These are phyloP conservation scores for Agrotis clavis DNA, from an alignment of 2,888 invertebrate genomes.

Conservation along the genomic window DNA sequence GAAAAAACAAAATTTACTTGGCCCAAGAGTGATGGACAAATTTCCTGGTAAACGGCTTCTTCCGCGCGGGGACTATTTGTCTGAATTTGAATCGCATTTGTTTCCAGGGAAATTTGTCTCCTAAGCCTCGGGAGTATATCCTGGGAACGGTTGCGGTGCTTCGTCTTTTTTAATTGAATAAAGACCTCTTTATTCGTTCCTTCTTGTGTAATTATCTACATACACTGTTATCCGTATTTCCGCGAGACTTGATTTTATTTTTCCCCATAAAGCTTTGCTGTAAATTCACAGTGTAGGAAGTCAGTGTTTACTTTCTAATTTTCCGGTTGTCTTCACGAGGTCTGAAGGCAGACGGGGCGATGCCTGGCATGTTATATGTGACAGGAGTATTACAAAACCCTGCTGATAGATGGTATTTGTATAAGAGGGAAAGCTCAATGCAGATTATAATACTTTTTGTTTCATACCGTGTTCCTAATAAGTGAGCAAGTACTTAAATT, in stretches of 20 bases:
- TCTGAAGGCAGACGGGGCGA: constrained; percentile 78
- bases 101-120: constrained; percentile 90
- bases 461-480: constrained; percentile 56
- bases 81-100: constrained; percentile 91
- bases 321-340: constrained; percentile 89
- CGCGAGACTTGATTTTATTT: constrained; percentile 65
- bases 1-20: constrained; percentile 85
- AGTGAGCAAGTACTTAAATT: constrained; percentile 69
- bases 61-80: constrained; percentile 90
- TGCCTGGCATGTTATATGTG: constrained; percentile 79
- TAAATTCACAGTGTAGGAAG: constrained; percentile 75
- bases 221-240: constrained; percentile 57
- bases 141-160: constrained; percentile 80
- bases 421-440: constrained; percentile 23
- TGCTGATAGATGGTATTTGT: constrained; percentile 70
- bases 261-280: constrained; percentile 71
- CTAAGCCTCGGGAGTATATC: constrained; percentile 85
- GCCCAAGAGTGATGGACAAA: constrained; percentile 89
- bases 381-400: constrained; percentile 79
- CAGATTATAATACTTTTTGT: constrained; percentile 51
- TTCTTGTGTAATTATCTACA: constrained; percentile 76
- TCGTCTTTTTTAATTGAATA: constrained; percentile 87
- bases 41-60: constrained; percentile 89
- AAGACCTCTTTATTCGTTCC: constrained; percentile 77
- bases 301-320: constrained; percentile 88